A percentile compares a stretch with the other conserved stretches of the same genome.
Evolutionary conservation across 2,113 vertebrate species (phyloP).

Genomic region (Chloropsis cyanopogon): DNA sequence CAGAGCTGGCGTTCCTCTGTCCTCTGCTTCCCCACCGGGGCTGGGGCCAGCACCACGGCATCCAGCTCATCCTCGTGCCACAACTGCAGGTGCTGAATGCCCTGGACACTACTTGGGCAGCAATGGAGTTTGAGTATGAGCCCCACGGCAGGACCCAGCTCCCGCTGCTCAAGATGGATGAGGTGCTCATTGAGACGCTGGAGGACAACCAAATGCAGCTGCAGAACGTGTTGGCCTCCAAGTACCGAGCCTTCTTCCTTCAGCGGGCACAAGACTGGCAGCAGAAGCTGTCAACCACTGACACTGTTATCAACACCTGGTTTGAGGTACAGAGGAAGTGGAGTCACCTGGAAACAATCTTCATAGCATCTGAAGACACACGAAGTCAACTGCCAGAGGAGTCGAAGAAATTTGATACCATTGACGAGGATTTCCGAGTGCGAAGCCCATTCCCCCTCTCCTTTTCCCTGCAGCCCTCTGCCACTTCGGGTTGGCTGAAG

Average conservation of each 20-base stretch:
- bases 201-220: conserved; percentile 81
- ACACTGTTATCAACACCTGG: conserved; percentile 73
- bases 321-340: conserved; percentile 79
- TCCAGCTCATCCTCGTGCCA: not conserved
- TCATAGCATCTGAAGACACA: conserved; percentile 76
- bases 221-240: conserved; percentile 76
- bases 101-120: conserved; percentile 69
- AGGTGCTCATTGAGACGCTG: conserved; percentile 72
- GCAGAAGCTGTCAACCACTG: conserved; percentile 68
- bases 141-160: conserved; percentile 61
- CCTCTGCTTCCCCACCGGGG: accelerated
- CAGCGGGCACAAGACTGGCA: conserved; percentile 73
- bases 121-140: conserved; percentile 66
- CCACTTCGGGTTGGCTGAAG: accelerated
- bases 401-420: conserved; percentile 57
- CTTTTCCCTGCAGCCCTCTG: not conserved
- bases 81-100: conserved; percentile 60
- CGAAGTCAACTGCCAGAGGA: conserved; percentile 70
- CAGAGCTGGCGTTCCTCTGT: accelerated
- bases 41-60: not conserved
- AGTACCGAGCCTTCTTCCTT: conserved; percentile 76
- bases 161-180: conserved; percentile 64
- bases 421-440: conserved; percentile 73
- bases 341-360: conserved; percentile 79
- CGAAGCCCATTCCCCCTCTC: not conserved